phyloP scores from a whole-genome alignment of 2,888 invertebrate species.

The Carterocephalus palaemon region DNA sequence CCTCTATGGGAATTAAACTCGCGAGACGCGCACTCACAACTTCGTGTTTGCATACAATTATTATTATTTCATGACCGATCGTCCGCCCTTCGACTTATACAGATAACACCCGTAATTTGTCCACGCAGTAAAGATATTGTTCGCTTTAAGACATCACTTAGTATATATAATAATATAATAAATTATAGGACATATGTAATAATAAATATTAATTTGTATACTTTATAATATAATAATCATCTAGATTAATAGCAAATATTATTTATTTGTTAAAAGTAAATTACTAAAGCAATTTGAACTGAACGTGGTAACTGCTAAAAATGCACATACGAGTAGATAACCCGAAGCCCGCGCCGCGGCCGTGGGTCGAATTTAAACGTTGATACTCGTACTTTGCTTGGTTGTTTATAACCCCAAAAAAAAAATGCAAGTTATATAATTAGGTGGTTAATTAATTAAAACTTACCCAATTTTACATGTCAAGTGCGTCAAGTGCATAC shows the following conservation, averaged over 20 bases:
- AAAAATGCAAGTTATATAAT: too few species aligned
- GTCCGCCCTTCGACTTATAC: conserved; percentile 25
- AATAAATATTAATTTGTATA: conserved; percentile 6
- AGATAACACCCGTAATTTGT: conserved; percentile 18
- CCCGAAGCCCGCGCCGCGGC: too few species aligned
- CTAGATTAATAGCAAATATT: background rate
- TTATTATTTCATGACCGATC: conserved; percentile 29
- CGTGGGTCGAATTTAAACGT: too few species aligned
- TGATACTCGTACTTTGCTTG: too few species aligned
- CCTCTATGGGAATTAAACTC: conserved; percentile 40
- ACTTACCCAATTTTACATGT: too few species aligned
- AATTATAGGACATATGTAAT: too few species aligned
- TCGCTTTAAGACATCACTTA: conserved; percentile 13
- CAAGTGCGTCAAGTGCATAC: background rate
- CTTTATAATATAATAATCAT: background rate
- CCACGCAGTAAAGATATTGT: conserved; percentile 11
- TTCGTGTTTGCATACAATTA: conserved; percentile 12
- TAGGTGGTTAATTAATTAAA: too few species aligned
- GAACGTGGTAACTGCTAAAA: too few species aligned
- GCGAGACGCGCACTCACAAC: conserved; percentile 25
- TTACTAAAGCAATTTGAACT: too few species aligned
- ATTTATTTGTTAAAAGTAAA: too few species aligned
- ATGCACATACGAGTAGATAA: too few species aligned
- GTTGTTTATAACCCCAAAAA: too few species aligned
- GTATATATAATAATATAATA: conserved; percentile 1